Percentiles rank a stretch among this genome's conserved stretches.
Conservation (phyloP, 2,797 vertebrate genomes). For the Diplodus sargus region DNA sequence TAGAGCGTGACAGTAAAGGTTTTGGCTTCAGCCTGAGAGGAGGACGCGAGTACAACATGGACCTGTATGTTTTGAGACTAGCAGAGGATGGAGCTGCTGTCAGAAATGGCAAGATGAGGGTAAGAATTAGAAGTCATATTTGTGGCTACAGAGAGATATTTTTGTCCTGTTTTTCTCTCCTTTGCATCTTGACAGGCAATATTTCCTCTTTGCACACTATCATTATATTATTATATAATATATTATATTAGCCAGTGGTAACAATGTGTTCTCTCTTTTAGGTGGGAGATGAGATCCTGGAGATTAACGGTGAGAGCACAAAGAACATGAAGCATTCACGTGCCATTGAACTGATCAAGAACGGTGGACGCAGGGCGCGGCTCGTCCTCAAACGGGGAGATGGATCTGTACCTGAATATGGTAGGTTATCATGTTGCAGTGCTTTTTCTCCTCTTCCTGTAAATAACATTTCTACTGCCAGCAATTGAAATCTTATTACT, state of each 20-base stretch:
- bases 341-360: constrained; percentile 99
- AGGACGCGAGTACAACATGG: constrained; percentile 98
- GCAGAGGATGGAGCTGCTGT: constrained; percentile 97
- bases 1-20: constrained; percentile 97
- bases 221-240: too few species aligned
- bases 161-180: not conserved
- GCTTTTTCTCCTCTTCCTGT: not conserved
- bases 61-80: constrained; percentile 95
- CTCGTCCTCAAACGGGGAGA: constrained; percentile 98
- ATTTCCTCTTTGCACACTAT: constrained; percentile 1
- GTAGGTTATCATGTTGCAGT: constrained; percentile 87
- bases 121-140: constrained; percentile 64
- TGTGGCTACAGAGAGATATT: not conserved
- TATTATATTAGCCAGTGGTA: constrained; percentile 3
- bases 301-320: constrained; percentile 98
- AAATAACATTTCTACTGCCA: constrained; percentile 28
- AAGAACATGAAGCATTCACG: constrained; percentile 99
- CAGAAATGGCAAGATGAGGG: constrained; percentile 98
- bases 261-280: constrained; percentile 65
- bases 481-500: not conserved
- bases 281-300: constrained; percentile 99
- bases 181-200: not conserved
- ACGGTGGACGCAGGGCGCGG: constrained; percentile 94
- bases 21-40: constrained; percentile 98
- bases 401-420: constrained; percentile 99